Percentiles rank a stretch among this genome's conserved stretches.
phyloP scores from a whole-genome alignment of 2,888 invertebrate genomes.

The Andrena trimmerana region DNA sequence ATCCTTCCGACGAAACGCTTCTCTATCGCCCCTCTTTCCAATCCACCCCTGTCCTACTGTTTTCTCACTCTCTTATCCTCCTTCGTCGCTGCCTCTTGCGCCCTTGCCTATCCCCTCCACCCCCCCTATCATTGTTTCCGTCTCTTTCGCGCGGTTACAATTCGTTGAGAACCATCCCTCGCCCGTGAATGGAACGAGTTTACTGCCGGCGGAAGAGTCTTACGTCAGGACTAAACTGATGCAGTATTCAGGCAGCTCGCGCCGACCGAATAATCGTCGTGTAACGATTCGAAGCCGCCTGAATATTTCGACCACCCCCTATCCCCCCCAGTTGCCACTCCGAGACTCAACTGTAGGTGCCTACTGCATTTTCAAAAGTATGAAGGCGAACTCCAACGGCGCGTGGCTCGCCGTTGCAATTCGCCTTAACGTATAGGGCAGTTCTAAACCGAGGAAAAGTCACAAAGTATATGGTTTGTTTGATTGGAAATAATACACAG shows the following conservation, averaged over 20 bases:
- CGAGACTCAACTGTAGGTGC: background rate
- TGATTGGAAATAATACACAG: no score
- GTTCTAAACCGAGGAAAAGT: no score
- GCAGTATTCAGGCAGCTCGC: constrained; percentile 56
- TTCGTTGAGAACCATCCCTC: constrained; percentile 51
- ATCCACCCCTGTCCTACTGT: constrained; percentile 55
- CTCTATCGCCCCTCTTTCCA: constrained; percentile 55
- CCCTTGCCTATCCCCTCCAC: constrained; percentile 18
- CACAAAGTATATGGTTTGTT: no score
- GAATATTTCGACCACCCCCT: constrained; percentile 12
- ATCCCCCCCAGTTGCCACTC: background rate
- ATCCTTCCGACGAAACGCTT: constrained; percentile 71
- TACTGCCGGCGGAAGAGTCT: constrained; percentile 50
- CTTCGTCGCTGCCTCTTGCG: constrained; percentile 2
- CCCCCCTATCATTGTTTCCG: constrained; percentile 41
- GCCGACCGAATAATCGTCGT: constrained; percentile 29
- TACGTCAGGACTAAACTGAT: constrained; percentile 50
- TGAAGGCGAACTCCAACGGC: no score
- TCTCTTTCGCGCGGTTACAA: constrained; percentile 63
- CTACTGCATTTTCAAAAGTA: background rate
- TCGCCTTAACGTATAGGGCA: no score
- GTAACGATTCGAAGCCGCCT: constrained; percentile 31
- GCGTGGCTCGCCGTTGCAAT: no score
- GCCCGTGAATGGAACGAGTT: constrained; percentile 38
- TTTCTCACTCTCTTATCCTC: constrained; percentile 62